These are phyloP conservation scores for Eucera pruinosa DNA, from an alignment of 2,888 invertebrate genomes.

Conservation along the genomic window DNA sequence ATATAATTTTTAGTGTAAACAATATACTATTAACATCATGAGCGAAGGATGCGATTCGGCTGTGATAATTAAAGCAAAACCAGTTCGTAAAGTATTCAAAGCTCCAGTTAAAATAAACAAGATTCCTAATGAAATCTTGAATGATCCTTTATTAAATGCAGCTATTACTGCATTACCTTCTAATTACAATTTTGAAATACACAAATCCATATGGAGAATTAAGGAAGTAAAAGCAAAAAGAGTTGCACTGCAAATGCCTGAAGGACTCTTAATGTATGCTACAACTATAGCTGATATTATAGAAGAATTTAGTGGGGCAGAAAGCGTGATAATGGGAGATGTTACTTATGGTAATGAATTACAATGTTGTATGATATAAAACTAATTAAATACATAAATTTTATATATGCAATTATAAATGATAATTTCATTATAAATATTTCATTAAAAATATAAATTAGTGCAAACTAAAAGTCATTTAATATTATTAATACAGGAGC, in stretches of 20 bases:
- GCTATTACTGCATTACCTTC: slow-evolving; percentile 92
- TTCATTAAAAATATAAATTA: too few species aligned
- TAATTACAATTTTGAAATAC: slow-evolving; percentile 99
- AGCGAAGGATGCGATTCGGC: slow-evolving; percentile 53
- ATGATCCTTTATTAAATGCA: slow-evolving; percentile 90
- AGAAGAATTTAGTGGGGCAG: slow-evolving; percentile 94
- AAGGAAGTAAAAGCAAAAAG: slow-evolving; percentile 92
- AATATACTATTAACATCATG: slow-evolving; percentile 45
- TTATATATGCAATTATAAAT: neutral
- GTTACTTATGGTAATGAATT: slow-evolving; percentile 92
- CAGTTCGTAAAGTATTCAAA: slow-evolving; percentile 92
- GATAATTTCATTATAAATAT: too few species aligned
- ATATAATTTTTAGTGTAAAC: slow-evolving; percentile 2
- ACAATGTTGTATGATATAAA: neutral
- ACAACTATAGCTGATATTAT: slow-evolving; percentile 97
- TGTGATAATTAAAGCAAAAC: slow-evolving; percentile 91
- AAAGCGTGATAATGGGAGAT: slow-evolving; percentile 98
- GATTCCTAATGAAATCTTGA: slow-evolving; percentile 91
- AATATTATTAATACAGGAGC: slow-evolving; percentile 87
- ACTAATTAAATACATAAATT: neutral
- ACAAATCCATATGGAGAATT: slow-evolving; percentile 99
- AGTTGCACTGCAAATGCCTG: slow-evolving; percentile 98
- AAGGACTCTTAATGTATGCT: slow-evolving; percentile 96
- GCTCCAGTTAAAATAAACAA: slow-evolving; percentile 90
- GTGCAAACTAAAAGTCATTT: slow-evolving; percentile 1